Conservation (phyloP, 2,113 vertebrate genomes). For the Murina feae region DNA sequence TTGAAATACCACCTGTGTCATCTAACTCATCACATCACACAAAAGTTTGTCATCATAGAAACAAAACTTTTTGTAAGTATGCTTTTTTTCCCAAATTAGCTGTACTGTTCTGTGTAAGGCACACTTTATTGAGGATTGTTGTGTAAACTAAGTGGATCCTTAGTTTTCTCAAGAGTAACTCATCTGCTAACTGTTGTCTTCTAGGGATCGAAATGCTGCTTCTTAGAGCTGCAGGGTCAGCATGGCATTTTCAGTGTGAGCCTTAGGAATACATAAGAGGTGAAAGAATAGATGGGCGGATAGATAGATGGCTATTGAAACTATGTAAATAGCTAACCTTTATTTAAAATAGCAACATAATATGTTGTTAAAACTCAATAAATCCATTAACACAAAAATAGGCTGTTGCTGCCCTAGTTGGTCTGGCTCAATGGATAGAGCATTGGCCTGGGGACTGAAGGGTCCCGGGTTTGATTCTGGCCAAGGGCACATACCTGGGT, state of each 20-base stretch:
- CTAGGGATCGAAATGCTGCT: not conserved
- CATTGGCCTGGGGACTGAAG: no score
- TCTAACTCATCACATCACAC: not conserved
- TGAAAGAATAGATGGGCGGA: not conserved
- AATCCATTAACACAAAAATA: not conserved
- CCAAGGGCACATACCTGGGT: no score
- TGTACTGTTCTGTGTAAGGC: not conserved
- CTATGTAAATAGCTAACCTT: not conserved
- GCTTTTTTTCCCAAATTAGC: not conserved
- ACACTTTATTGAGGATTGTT: not conserved
- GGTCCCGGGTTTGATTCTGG: no score
- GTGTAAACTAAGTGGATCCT: not conserved
- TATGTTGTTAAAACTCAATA: not conserved
- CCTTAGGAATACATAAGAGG: not conserved
- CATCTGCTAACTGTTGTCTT: not conserved
- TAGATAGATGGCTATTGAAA: not conserved
- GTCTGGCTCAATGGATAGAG: no score
- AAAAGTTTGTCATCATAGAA: not conserved
- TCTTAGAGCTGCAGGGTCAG: not conserved
- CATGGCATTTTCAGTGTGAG: not conserved
- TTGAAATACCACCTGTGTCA: conserved; percentile 18
- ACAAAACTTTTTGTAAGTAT: not conserved
- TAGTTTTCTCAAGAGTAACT: not conserved
- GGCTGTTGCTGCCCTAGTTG: no score
- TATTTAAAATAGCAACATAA: not conserved